Evolutionary conservation across 2,888 invertebrate species (phyloP), one percentile per base, ranked within the genome.

Genomic region (Seira musarum): DNA sequence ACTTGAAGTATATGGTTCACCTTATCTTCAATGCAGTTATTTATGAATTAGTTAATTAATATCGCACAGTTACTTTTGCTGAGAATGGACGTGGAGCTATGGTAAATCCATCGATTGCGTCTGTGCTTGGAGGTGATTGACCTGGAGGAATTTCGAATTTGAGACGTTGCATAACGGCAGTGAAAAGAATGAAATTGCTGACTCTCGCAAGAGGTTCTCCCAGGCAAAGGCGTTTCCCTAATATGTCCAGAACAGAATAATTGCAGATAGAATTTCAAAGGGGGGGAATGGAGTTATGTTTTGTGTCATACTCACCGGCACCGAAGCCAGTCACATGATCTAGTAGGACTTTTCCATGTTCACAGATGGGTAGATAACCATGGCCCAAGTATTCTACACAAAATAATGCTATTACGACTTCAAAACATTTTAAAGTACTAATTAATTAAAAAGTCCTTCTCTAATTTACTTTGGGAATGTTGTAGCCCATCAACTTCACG

Each of bases 401-500:
- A n/a, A n/a, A n/a, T n/a, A n/a, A n/a, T n/a, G n/a, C n/a, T n/a
- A n/a, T n/a, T n/a, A n/a, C n/a, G n/a, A n/a, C n/a, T n/a, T n/a
- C n/a, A n/a, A n/a, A n/a, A n/a, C n/a, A n/a, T n/a, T n/a, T n/a
- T n/a, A n/a, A n/a, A n/a, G n/a, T n/a, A n/a, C n/a, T n/a, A n/a
- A n/a, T n/a, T n/a, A n/a, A n/a, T n/a, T n/a, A n/a, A n/a, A n/a
- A n/a, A n/a, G n/a, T n/a, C n/a, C n/a, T n/a, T n/a, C n/a, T n/a
- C 40, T 13, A 40, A 40, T 13, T 40, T 13, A 40, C 40, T 13
- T 40, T 40, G 5, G 40, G 40, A 40, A 40, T 40, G 40, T 40
- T 40, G 40, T 40, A 40, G 13, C 91, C 91, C 10, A 88, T 90
- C 1, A 94, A 40, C 40, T 40, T 40, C 6, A 5, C 5, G 13